phyloP scores from a whole-genome alignment of 2,113 vertebrate species.

The Psettodes erumei region DNA sequence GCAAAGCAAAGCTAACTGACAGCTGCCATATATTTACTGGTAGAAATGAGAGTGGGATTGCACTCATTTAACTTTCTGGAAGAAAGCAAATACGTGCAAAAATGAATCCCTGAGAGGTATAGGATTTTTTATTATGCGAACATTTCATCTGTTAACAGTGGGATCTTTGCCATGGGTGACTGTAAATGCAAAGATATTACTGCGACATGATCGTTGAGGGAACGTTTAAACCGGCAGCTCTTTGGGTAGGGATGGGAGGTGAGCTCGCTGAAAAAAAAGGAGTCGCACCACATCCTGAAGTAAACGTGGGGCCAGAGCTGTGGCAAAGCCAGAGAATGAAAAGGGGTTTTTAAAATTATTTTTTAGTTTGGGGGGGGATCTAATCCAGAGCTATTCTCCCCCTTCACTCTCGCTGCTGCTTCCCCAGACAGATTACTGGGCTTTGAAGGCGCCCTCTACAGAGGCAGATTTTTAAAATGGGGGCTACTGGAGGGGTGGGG shows the following conservation, averaged over 20 bases:
- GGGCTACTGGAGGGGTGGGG: conserved; percentile 51
- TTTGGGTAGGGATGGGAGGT: neutral
- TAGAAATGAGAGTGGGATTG: neutral
- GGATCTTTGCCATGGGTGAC: neutral
- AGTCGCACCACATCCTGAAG: conserved; percentile 7
- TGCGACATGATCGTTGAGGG: neutral
- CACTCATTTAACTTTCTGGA: neutral
- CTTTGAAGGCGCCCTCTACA: conserved; percentile 67
- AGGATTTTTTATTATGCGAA: neutral
- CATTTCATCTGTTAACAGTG: neutral
- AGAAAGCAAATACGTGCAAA: neutral
- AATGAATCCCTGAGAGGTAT: too few species aligned
- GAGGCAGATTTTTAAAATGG: conserved; percentile 65
- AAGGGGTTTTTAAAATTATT: conserved; percentile 44
- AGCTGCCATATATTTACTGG: neutral
- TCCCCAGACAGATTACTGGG: conserved; percentile 73
- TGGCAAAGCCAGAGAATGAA: conserved; percentile 50
- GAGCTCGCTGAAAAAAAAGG: conserved; percentile 30
- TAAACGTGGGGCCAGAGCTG: conserved; percentile 32
- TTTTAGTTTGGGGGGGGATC: conserved; percentile 41
- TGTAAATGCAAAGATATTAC: neutral
- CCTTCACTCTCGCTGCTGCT: conserved; percentile 55
- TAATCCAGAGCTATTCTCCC: conserved; percentile 55
- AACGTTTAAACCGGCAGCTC: neutral
- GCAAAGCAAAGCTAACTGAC: neutral